Base-by-base conservation (phyloP, 2,888 invertebrate species). In the Pomacea canaliculata region DNA sequence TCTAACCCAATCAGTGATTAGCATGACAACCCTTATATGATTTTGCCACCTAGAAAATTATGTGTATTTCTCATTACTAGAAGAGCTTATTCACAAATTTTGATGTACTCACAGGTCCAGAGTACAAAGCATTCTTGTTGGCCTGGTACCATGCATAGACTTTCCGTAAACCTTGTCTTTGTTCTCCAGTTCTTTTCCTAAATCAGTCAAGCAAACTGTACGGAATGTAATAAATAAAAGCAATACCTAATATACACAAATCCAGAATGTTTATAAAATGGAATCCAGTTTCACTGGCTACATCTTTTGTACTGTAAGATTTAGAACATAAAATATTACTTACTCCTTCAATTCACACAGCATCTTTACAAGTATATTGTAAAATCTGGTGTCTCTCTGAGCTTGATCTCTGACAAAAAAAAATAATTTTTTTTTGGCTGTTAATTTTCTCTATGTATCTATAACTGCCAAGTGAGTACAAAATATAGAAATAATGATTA, bases 311-410 rank as follows among this genome's bases (percentile, higher is more conserved):
- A 56, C 51, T 56, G 51, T 56, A 56, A 10, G 12, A 56, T 56
- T 56, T 56, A 23, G 9, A 16, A 51, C 23, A n/a, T 3, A 10
- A 72, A 63, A 65, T 10, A 65, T 19, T 10, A 85, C 87, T 85
- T 83, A 89, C 88, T 81, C 81, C 78, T 84, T 84, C 9, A 88
- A 82, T 81, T 89, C 89, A 83, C 83, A 84, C 73, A 89, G 78
- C 88, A 89, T 88, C 71, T 85, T 86, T 51, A 85, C 80, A 7
- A 89, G 81, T 68, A 89, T 87, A 71, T 85, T 85, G 79, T 85
- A 89, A 78, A 89, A 89, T 73, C 85, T 86, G 18, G 88, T 87
- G 79, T 89, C 88, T 73, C 85, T 84, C 49, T 85, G 78, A 13
- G 85, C 86, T 73, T 88, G 85, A 37, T 85, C 84, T 79, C 89